phyloP scores from a whole-genome alignment of 2,113 vertebrate genomes.

The Sus scrofa region T2T-Sscrofa CM000830.6:31265001-31265500 shows the following conservation, averaged over 20 bases:
- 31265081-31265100: neutral
- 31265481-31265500: neutral
- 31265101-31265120: neutral
- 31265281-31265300: neutral
- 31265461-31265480: neutral
- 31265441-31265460: neutral
- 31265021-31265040: neutral
- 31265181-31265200: neutral
- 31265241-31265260: constrained; percentile 12
- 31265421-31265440: neutral
- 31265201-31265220: constrained; percentile 19
- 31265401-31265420: neutral
- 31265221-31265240: neutral
- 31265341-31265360: neutral
- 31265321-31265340: neutral
- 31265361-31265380: neutral
- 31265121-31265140: neutral
- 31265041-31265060: neutral
- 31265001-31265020: neutral
- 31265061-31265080: neutral
- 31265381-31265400: neutral
- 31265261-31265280: neutral
- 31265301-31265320: neutral
- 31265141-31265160: neutral
- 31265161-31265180: neutral